A percentile compares a stretch with the other conserved stretches of the same genome.
phyloP scores from a whole-genome alignment of 2,888 invertebrate genomes.

The Chrysodeixis includens region DNA sequence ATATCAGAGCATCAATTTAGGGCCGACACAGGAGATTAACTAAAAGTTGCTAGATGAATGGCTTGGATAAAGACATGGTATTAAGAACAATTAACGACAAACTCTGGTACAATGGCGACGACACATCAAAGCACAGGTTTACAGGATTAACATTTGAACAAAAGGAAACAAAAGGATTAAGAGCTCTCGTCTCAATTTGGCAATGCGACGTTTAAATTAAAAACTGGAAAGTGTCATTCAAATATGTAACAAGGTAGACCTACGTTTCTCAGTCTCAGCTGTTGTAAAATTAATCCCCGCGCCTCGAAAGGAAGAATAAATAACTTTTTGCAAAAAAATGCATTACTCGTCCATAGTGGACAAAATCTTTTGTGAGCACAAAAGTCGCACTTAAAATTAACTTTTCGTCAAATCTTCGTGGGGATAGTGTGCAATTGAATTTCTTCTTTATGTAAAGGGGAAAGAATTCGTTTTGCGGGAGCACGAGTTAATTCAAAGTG shows the following conservation, averaged over 20 bases:
- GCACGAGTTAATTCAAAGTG: conserved; percentile 73
- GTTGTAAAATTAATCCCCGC: conserved; percentile 76
- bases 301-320: conserved; percentile 72
- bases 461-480: conserved; percentile 61
- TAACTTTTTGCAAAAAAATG: conserved; percentile 71
- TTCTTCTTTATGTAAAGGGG: conserved; percentile 51
- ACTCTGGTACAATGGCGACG: conserved; percentile 60
- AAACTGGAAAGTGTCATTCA: conserved; percentile 80
- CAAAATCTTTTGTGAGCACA: conserved; percentile 82
- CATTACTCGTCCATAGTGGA: conserved; percentile 73
- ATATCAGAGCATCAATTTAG: conserved; percentile 45
- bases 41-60: conserved; percentile 62
- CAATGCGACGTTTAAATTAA: conserved; percentile 71
- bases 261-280: conserved; percentile 66
- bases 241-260: conserved; percentile 78
- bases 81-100: conserved; percentile 72
- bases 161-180: conserved; percentile 75
- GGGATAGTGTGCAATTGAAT: conserved; percentile 41
- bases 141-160: conserved; percentile 71
- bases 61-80: conserved; percentile 62
- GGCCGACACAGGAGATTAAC: conserved; percentile 61
- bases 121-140: conserved; percentile 70
- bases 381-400: conserved; percentile 85
- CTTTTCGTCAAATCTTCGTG: conserved; percentile 73
- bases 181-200: conserved; percentile 71